Evolutionary conservation across 2,797 vertebrate species (phyloP).

Genomic region (Micropoecilia bifurca): DNA sequence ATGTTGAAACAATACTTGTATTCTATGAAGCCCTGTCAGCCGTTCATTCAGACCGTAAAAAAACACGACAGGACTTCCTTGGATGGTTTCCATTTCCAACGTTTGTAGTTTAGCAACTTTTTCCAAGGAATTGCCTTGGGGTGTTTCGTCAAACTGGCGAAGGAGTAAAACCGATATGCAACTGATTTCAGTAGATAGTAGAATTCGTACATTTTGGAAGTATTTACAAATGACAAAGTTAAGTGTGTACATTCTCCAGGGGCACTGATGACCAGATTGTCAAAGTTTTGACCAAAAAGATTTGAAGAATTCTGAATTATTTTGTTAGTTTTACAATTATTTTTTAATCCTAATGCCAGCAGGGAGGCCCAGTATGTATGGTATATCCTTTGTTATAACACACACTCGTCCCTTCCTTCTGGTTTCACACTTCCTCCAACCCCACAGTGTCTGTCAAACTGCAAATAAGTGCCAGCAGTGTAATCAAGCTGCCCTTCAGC

Average conservation of each 20-base stretch:
- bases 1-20: neutral
- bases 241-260: neutral
- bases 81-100: neutral
- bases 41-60: neutral
- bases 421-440: conserved; percentile 46
- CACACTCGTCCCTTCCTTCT: conserved; percentile 29
- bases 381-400: conserved; percentile 28
- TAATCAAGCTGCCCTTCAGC: conserved; percentile 62
- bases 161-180: neutral
- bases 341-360: conserved; percentile 26
- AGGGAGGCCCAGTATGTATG: conserved; percentile 14
- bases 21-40: neutral
- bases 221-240: neutral
- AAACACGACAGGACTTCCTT: neutral
- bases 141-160: neutral
- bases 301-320: conserved; percentile 45
- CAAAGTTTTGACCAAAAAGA: conserved; percentile 4
- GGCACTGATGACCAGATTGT: neutral
- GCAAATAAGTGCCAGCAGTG: conserved; percentile 56
- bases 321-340: neutral
- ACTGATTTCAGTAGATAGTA: neutral
- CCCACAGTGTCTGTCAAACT: conserved; percentile 53
- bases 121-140: neutral
- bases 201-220: neutral
- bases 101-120: neutral